Evolutionary conservation across 2,797 vertebrate genomes (phyloP).

Genomic region (Ptychobarbus kaznakovi): DNA sequence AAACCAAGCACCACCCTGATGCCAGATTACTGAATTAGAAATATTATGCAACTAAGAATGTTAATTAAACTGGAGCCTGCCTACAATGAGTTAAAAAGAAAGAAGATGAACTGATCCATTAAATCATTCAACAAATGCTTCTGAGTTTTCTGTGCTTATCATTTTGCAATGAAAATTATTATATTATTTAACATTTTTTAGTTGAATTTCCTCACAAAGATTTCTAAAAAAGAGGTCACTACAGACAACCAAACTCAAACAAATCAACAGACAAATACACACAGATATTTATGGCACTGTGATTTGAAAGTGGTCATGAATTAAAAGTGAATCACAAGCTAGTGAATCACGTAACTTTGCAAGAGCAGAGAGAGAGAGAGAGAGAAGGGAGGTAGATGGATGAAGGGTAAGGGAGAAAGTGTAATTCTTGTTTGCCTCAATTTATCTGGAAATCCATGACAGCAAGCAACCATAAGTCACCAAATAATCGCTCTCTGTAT

Average conservation of each 20-base stretch:
- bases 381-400: constrained; percentile 65
- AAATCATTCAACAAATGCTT: constrained; percentile 14
- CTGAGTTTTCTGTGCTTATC: not conserved
- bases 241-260: constrained; percentile 20
- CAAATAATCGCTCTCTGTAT: constrained; percentile 79
- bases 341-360: constrained; percentile 37
- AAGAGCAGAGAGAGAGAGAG: constrained; percentile 33
- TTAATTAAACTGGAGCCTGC: constrained; percentile 72
- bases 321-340: constrained; percentile 32
- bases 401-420: constrained; percentile 74
- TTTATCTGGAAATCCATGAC: constrained; percentile 74
- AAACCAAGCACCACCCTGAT: constrained; percentile 81
- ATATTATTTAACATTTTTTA: not conserved
- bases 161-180: not conserved
- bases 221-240: constrained; percentile 15
- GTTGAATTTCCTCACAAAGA: not conserved
- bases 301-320: constrained; percentile 32
- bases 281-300: constrained; percentile 11
- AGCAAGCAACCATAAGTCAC: constrained; percentile 80
- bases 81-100: constrained; percentile 8
- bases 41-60: constrained; percentile 80
- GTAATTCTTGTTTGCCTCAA: constrained; percentile 75
- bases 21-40: constrained; percentile 82
- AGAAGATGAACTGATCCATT: constrained; percentile 11
- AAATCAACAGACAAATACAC: constrained; percentile 26